A percentile compares a stretch with the other conserved stretches of the same genome.
These are phyloP conservation scores for Gadus macrocephalus DNA, from an alignment of 2,113 vertebrate species.

Conservation along the genomic window DNA sequence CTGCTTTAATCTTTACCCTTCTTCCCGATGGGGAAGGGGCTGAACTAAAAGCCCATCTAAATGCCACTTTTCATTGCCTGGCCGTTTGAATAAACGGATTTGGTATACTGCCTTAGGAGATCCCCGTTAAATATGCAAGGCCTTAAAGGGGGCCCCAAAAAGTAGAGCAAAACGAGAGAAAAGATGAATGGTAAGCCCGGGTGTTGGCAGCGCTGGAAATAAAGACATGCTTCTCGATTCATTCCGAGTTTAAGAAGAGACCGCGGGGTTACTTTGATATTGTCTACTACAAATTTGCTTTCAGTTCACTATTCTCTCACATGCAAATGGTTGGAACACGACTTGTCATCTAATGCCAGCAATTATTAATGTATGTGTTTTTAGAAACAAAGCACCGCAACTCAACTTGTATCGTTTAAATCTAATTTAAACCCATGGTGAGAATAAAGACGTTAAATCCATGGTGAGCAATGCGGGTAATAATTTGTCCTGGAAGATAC, in stretches of 20 bases:
- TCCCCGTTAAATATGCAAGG: constrained; percentile 46
- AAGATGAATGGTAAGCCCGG: constrained; percentile 21
- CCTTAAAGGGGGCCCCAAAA: constrained; percentile 31
- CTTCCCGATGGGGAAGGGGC: not conserved
- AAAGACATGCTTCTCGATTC: constrained; percentile 23
- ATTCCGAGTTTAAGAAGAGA: not conserved
- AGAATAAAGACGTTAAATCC: too few relatives aligned
- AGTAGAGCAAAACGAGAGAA: constrained; percentile 37
- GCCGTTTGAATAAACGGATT: constrained; percentile 45
- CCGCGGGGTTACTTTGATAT: constrained; percentile 13
- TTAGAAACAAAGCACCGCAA: too few relatives aligned
- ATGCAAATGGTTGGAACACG: constrained; percentile 7
- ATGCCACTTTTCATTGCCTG: constrained; percentile 29
- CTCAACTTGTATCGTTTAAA: too few relatives aligned
- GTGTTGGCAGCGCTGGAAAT: constrained; percentile 28
- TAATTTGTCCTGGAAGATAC: too few relatives aligned
- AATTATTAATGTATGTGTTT: too few relatives aligned
- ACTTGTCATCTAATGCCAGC: too few relatives aligned
- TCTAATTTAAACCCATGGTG: too few relatives aligned
- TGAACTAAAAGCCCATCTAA: constrained; percentile 37
- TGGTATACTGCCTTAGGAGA: constrained; percentile 31
- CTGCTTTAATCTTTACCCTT: not conserved
- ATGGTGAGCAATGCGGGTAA: too few relatives aligned
- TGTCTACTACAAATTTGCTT: constrained; percentile 19
- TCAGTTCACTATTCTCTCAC: constrained; percentile 4